Conservation (phyloP, 2,113 vertebrate genomes). For the Trachemys scripta region DNA sequence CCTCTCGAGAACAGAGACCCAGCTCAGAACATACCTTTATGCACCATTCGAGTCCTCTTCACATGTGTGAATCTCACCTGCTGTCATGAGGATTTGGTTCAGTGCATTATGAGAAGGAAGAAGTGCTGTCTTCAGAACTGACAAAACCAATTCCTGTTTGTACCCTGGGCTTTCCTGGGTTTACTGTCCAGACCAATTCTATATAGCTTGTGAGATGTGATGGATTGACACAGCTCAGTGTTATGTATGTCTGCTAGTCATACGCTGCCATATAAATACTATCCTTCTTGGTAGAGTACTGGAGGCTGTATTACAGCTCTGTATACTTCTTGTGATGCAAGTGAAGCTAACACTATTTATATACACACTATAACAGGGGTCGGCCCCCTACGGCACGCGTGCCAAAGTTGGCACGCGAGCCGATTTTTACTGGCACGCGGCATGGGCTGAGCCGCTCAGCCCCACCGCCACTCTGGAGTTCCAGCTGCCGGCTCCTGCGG, state of each 20-base stretch:
- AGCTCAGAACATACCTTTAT: not conserved
- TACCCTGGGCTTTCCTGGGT: not conserved
- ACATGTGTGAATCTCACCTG: not conserved
- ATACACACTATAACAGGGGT: not conserved
- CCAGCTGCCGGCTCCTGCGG: too few species aligned
- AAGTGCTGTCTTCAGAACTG: not conserved
- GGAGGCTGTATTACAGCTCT: not conserved
- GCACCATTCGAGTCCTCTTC: not conserved
- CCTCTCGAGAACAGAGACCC: not conserved
- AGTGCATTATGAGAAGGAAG: not conserved
- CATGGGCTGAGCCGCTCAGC: too few species aligned
- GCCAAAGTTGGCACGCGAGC: too few species aligned
- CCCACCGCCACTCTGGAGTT: too few species aligned
- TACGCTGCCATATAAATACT: not conserved
- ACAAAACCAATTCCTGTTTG: not conserved
- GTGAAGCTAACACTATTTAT: not conserved
- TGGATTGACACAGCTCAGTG: fast-evolving
- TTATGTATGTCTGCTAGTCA: not conserved
- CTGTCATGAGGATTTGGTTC: not conserved
- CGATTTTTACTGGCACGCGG: too few species aligned
- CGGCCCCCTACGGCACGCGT: too few species aligned
- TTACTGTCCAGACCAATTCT: not conserved
- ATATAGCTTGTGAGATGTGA: not conserved
- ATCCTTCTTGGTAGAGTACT: not conserved
- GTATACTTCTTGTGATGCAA: not conserved